Evolutionary conservation across 1,140 invertebrate species (phyloP), one percentile per base, ranked within the genome.

Genomic region (Ceratosolen solmsi): DNA sequence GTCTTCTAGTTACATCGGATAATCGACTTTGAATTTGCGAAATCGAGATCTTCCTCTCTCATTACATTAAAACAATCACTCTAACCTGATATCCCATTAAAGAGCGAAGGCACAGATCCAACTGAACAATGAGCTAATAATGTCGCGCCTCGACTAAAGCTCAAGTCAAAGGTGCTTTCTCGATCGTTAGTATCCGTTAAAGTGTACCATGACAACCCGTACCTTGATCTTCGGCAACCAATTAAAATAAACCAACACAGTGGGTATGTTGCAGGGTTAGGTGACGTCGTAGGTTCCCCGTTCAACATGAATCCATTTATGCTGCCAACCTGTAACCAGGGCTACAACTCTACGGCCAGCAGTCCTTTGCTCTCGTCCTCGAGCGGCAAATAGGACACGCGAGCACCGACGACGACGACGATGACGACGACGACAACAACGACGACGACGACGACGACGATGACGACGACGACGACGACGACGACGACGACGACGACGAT

Each of bases 261-360:
- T 89, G 85, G 86, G 84, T 79, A 88, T 90, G 88, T 92, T 93
- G 79, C 91, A 94, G 94, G 93, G 90, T 90, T 94, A 92, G 93
- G 96, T 87, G 95, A 96, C 84, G 92, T 97, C 74, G 95, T 97
- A 33, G 95, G 95, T 30, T 96, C 96, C 56, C 95, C 96, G 33
- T 97, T 97, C 92, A 95, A 95, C 85, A 96, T 97, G 93, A 97
- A 97, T 89, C 96, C 96, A 54, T 97, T 98, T 92, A 96, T 96
- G 82, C 93, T 98, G 87, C 96, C 96, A 27, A 96, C 96, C 58
- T 97, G 96, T 92, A 96, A 95, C 89, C 96, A 97, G 89, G 94
- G 95, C 78, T 98, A 98, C 90, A 73, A 72, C 36, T 79, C 89
- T 41, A 86, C 86, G 77, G 94, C 95, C 82, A 94, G 95, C 85